Evolutionary conservation across 2,888 invertebrate genomes (phyloP), one percentile per base, ranked within the genome.

Genomic region (Alloplasta piceator): DNA sequence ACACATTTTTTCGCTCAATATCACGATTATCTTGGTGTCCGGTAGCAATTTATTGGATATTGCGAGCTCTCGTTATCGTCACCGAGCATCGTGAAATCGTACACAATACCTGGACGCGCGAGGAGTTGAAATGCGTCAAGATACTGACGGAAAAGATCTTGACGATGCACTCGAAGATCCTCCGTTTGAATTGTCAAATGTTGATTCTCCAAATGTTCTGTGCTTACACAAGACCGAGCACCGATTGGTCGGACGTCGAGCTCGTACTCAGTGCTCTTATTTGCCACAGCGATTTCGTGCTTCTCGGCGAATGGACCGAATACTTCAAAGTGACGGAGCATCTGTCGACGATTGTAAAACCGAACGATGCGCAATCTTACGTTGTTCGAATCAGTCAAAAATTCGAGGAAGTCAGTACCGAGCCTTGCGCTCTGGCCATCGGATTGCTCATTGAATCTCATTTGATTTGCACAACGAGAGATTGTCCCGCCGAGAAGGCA

Each of bases 31-130:
- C 86, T 3, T 93, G 93, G 93, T 89, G 89, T 12, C 92, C 92
- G 36, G 86, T 92, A 16, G 87, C 93, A 0, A 83, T 93, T 60
- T 92, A 89, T 81, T 90, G 92, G 83, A 80, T 92, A 1, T 73
- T 86, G 46, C 66, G 84, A 66, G 86, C 89, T 6, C 67, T 91
- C 0, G 77, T 86, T 1, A 55, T 10, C 0, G 38, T 26, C 39
- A 26, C 50, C 48, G 0, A 39, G 7, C 9, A n/a, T 2, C 52
- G 38, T 6, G 10, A 63, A 5, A 75, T 68, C 6, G 48, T 77
- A 36, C 16, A n/a, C 5, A 85, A 83, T 52, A 7, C 12, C 4
- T 91, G 89, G 90, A 64, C 78, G 48, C 14, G 56, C 3, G 75
- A 84, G 7, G 85, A 89, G 61, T 77, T 92, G 10, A 71, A 78